Evolutionary conservation across 2,113 vertebrate genomes (phyloP).

Genomic region (Hemibagrus wyckioides): DNA sequence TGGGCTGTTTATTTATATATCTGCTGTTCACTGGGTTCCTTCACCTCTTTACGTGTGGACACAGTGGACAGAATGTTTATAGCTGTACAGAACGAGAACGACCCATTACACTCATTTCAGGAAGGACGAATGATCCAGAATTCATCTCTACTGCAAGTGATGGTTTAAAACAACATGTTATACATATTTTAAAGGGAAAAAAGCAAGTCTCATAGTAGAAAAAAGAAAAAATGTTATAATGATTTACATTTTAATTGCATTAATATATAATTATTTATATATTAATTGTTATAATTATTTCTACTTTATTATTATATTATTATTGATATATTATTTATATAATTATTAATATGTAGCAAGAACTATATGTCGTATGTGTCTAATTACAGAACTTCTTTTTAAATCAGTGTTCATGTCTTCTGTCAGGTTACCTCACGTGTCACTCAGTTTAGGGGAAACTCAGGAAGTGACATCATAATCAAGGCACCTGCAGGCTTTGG

Average conservation of each 20-base stretch:
- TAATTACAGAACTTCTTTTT: background rate
- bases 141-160: background rate
- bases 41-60: background rate
- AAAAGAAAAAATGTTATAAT: background rate
- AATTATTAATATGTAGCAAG: too few relatives aligned
- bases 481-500: background rate
- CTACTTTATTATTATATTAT: too few relatives aligned
- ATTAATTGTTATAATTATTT: too few relatives aligned
- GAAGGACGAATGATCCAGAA: background rate
- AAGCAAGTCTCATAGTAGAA: background rate
- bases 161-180: background rate
- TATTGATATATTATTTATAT: too few relatives aligned
- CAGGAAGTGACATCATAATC: conserved; percentile 32
- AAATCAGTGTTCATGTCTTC: background rate
- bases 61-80: background rate
- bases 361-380: background rate
- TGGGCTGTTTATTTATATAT: background rate
- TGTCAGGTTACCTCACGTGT: background rate
- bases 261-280: too few relatives aligned
- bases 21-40: background rate
- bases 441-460: background rate
- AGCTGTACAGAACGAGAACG: background rate
- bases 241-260: too few relatives aligned
- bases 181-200: background rate
- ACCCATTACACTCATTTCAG: background rate